Evolutionary conservation across 2,888 invertebrate genomes (phyloP), one percentile per base, ranked within the genome.

Genomic region (Plebejus argus): DNA sequence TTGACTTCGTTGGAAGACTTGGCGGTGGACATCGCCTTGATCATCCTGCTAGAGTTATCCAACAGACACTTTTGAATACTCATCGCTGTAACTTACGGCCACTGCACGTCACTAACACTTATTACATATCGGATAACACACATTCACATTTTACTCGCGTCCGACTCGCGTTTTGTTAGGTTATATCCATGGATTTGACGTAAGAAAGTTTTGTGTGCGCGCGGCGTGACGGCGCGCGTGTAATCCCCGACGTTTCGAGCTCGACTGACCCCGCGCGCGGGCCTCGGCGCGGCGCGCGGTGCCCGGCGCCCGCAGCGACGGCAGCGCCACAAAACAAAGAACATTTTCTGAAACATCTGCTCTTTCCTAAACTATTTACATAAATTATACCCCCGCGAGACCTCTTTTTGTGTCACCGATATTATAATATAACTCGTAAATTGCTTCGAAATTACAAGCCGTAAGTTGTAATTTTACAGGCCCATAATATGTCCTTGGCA

Each of bases 101-200:
- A 90, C 86, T 85, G 86, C 87, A 87, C 88, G 88, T 84, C 82
- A 82, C 45, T 49, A 76, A 85, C 87, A 84, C 84, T 79, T 82
- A 85, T 85, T 84, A 87, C 89, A 88, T 90, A 82, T 80, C 82
- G 82, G 78, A 77, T 79, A 78, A 85, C 83, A 86, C 83, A 84
- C 76, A 86, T 86, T 91, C 88, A 92, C 93, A 93, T 92, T 89
- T 86, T 88, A 86, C 82, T 86, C 81, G 82, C 82, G 72, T 81
- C 80, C 81, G 87, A 86, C 84, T 85, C 88, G 87, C 87, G 86
- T 80, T 83, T 83, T 88, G 87, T 93, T 94, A 94, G 93, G 94
- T 94, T 94, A 93, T 93, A 94, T 93, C 94, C 94, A 94, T 93
- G 91, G 92, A 91, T 91, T 91, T 91, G 91, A 91, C 92, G 93